Base-by-base conservation (phyloP, 2,888 invertebrate genomes). In the Polymixis lichenea region DNA sequence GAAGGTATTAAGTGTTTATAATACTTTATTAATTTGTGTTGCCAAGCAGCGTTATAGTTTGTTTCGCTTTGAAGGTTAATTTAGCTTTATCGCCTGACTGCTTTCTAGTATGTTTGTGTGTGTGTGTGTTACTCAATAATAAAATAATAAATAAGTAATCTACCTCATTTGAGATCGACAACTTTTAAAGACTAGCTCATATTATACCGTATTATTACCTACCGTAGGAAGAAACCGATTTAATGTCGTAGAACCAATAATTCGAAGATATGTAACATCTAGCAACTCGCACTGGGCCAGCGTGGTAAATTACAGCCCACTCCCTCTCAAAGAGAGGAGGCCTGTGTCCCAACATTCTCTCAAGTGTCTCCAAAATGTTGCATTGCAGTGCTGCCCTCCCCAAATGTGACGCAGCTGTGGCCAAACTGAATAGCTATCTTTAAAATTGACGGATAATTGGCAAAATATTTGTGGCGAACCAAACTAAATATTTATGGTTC, bases 1-100 rank as follows among this genome's bases (percentile, higher is more conserved):
- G 95, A 98, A 98, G 97, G 99, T 96, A 80, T 68, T 64, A 28
- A 69, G 77, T 77, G 82, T 53, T 64, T 55, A 15, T 28, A 43
- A 32, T 75, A 28, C 13, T 65, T 51, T 46, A n/a, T 25, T 51
- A 46, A 38, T 66, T 71, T 79, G 22, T 79, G 79, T 77, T 61
- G 72, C 11, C 32, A 25, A 22, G 53, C 71, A 72, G 46, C 15
- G 38, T 78, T 76, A 46, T 46, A 5, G 4, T 51, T n/a, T 67
- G 51, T 58, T 13, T 3, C 7, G 56, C 46, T 56, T 72, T 25
- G 49, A 38, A 51, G 11, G 38, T 5, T 58, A 38, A 3, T 25
- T 38, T 11, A 60, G 76, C 53, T 79, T 79, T 79, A 5, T 55
- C 9, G 79, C 61, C 53, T 71, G 15, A 61, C 32, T 49, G 79